Conservation (phyloP, 2,113 vertebrate genomes). For the Cromileptes altivelis region DNA sequence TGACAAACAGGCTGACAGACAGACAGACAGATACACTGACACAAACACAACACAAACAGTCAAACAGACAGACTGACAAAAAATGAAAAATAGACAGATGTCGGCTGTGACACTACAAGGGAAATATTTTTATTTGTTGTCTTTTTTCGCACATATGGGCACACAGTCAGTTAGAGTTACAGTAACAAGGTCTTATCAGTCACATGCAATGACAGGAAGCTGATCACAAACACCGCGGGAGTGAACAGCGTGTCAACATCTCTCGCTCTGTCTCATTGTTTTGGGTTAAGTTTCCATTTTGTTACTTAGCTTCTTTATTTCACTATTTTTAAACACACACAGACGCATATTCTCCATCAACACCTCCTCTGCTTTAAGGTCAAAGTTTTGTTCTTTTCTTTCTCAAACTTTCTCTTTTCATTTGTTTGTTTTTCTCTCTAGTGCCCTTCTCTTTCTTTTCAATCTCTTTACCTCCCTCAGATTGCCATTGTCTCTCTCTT, state of each 20-base stretch:
- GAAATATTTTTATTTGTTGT: constrained; percentile 46
- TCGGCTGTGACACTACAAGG: constrained; percentile 45
- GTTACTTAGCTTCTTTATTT: constrained; percentile 24
- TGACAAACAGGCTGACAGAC: constrained; percentile 33
- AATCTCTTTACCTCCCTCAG: neutral
- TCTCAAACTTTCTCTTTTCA: neutral
- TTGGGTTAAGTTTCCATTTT: constrained; percentile 27
- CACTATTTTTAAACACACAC: constrained; percentile 38
- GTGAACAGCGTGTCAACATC: constrained; percentile 28
- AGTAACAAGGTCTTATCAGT: constrained; percentile 33
- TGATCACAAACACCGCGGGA: constrained; percentile 38
- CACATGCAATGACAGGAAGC: constrained; percentile 38
- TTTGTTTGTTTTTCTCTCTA: constrained; percentile 3
- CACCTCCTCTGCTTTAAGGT: neutral
- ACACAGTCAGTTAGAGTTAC: constrained; percentile 26
- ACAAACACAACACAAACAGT: neutral
- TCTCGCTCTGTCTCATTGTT: constrained; percentile 29
- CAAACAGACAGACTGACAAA: too few species aligned
- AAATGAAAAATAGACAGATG: constrained; percentile 55
- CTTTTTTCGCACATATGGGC: constrained; percentile 18
- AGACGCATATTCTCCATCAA: constrained; percentile 14
- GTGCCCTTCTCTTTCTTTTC: constrained; percentile 15
- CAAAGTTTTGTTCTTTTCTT: neutral
- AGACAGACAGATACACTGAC: constrained; percentile 33
- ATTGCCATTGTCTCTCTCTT: constrained; percentile 2